phyloP scores from a whole-genome alignment of 2,797 vertebrate species.

The Scleropages formosus region DNA sequence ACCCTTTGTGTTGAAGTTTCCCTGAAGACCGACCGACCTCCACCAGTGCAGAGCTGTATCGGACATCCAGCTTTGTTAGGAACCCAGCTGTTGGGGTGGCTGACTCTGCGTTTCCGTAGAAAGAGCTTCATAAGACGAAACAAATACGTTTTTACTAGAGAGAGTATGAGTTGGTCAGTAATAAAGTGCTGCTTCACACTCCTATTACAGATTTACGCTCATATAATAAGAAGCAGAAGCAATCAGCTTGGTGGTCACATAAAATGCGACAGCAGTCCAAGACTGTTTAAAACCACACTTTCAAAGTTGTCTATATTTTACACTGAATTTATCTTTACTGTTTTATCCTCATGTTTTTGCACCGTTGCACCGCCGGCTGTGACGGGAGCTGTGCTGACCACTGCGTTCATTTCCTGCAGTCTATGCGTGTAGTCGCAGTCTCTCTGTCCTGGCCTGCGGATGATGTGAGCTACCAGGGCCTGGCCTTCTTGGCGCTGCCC shows the following conservation, averaged over 20 bases:
- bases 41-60: too few relatives aligned
- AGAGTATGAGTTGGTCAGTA: not conserved
- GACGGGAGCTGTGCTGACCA: too few relatives aligned
- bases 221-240: not conserved
- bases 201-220: not conserved
- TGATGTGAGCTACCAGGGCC: too few relatives aligned
- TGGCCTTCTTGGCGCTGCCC: too few relatives aligned
- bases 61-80: too few relatives aligned
- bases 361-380: too few relatives aligned
- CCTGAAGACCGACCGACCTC: too few relatives aligned
- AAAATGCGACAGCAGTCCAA: slow-evolving; percentile 13
- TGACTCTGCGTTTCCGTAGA: not conserved
- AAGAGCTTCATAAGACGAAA: not conserved
- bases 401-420: too few relatives aligned
- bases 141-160: slow-evolving; percentile 8
- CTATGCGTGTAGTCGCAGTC: too few relatives aligned
- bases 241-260: slow-evolving; percentile 15
- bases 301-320: not conserved
- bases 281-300: not conserved
- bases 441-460: not conserved
- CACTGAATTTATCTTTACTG: not conserved
- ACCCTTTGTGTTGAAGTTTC: too few relatives aligned
- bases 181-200: not conserved
- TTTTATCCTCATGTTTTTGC: not conserved
- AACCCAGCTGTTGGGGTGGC: not conserved